Evolutionary conservation across 2,888 invertebrate species (phyloP), one percentile per base, ranked within the genome.

Genomic region (Drosophila tripunctata): DNA sequence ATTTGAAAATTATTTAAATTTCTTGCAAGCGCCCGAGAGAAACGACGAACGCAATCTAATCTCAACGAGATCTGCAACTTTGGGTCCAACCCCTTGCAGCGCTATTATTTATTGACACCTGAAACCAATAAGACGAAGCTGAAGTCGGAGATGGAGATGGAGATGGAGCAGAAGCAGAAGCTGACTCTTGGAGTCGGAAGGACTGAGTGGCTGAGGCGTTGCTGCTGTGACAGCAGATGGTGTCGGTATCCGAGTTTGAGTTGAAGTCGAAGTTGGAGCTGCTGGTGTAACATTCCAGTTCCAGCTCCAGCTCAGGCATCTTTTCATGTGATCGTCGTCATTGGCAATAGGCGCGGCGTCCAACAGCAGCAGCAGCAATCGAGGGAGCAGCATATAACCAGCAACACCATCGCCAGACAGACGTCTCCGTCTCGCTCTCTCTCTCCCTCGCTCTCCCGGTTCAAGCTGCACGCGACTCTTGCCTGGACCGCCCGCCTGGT

Each of bases 61-160:
- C 89, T 85, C 79, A 88, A 84, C 90, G 84, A 78, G 87, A 88
- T 89, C 90, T 82, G 88, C 86, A 76, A 79, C 79, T 27, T 45
- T 45, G 38, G 45, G 51, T 36, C 40, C 58, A 55, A 33, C 56
- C n/a, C 15, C 48, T 33, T 36, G 56, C 31, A 61, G 66, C 78
- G 79, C 88, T 86, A 89, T 89, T 90, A 90, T 89, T 89, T 90
- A 89, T 89, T 88, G 89, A 90, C 88, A 89, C 88, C 88, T 83
- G 90, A 89, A 89, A 90, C 89, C 90, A 63, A 67, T 68, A 71
- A 71, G 71, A 10, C 10, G 27, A 70, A 71, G 71, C 77, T 65
- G 57, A 54, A 40, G 21, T 2, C 4, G 14, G 3, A 22, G 48
- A 8, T 3, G 22, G 52, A 33, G 41, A 8, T 38, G 35, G 33